These are phyloP conservation scores for Helicolenus hilgendorfi DNA, from an alignment of 2,797 vertebrate species.

Conservation along the genomic window DNA sequence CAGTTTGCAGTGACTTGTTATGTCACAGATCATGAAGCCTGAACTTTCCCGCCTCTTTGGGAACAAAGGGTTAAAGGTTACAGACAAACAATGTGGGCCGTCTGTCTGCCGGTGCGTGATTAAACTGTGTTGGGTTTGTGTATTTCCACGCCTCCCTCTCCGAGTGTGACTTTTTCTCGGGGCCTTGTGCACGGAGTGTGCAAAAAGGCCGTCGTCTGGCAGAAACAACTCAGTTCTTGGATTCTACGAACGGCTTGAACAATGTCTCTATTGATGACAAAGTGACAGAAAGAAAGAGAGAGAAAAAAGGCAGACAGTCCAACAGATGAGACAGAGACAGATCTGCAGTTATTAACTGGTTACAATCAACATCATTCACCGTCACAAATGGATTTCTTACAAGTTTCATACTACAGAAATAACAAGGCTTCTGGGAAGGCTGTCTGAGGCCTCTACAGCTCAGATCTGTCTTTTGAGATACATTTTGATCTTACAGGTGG, in stretches of 20 bases:
- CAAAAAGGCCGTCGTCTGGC: constrained; percentile 50
- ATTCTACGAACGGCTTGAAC: constrained; percentile 44
- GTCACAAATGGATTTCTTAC: constrained; percentile 26
- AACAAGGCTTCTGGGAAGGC: not conserved
- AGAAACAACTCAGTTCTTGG: constrained; percentile 50
- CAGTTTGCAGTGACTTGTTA: constrained; percentile 25
- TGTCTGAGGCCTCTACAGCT: not conserved
- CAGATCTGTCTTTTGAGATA: not conserved
- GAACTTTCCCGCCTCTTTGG: constrained; percentile 56
- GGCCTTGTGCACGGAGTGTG: constrained; percentile 29
- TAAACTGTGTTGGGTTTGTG: constrained; percentile 41
- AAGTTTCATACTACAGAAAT: not conserved
- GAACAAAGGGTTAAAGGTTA: constrained; percentile 78
- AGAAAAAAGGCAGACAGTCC: constrained; percentile 32
- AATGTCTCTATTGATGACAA: constrained; percentile 73
- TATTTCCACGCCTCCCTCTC: constrained; percentile 28
- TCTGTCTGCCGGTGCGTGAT: constrained; percentile 55
- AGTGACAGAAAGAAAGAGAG: constrained; percentile 41
- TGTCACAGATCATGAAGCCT: constrained; percentile 43
- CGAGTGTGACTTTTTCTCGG: constrained; percentile 46
- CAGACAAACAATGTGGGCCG: constrained; percentile 67
- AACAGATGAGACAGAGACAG: constrained; percentile 46
- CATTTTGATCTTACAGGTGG: not conserved
- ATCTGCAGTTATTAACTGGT: constrained; percentile 50
- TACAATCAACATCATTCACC: constrained; percentile 65